These are phyloP conservation scores for Chaetogeoica ovagalla DNA, from an alignment of 2,888 invertebrate species.

Conservation along the genomic window DNA sequence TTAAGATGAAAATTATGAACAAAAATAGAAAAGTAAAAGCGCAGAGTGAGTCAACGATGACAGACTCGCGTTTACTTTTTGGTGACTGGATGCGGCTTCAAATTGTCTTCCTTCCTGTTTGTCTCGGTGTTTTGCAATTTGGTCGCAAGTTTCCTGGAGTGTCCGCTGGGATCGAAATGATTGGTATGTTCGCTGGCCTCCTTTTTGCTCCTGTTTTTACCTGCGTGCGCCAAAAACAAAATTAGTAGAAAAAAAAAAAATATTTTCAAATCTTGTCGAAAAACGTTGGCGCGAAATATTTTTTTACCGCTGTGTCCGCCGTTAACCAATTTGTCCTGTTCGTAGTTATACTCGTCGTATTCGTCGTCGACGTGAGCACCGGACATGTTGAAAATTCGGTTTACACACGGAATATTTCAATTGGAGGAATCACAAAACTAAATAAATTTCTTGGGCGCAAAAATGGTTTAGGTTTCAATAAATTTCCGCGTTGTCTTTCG, in stretches of 20 bases:
- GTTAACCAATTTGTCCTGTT: slow-evolving; percentile 86
- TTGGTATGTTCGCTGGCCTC: slow-evolving; percentile 88
- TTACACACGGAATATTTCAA: too few species aligned
- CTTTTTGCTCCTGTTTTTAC: slow-evolving; percentile 83
- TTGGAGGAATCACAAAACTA: too few species aligned
- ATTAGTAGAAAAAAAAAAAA: too few species aligned
- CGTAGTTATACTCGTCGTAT: slow-evolving; percentile 93
- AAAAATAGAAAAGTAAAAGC: slow-evolving; percentile 7
- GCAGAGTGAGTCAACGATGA: too few species aligned
- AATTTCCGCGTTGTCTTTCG: background rate
- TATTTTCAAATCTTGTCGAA: background rate
- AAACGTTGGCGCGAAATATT: background rate
- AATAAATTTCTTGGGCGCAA: too few species aligned
- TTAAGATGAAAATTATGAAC: background rate
- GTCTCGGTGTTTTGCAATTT: slow-evolving; percentile 83
- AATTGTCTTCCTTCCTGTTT: slow-evolving; percentile 68
- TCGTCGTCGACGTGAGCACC: slow-evolving; percentile 76
- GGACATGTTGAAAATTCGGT: slow-evolving; percentile 66
- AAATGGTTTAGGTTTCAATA: too few species aligned
- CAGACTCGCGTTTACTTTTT: slow-evolving; percentile 43
- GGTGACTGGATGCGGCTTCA: slow-evolving; percentile 58
- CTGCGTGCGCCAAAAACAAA: background rate
- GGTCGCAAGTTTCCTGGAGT: slow-evolving; percentile 86
- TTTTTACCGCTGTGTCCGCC: slow-evolving; percentile 76
- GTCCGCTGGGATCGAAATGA: slow-evolving; percentile 88